A percentile compares a stretch with the other conserved stretches of the same genome.
Evolutionary conservation across 2,797 vertebrate species (phyloP).

Genomic region (Lemur catta): DNA sequence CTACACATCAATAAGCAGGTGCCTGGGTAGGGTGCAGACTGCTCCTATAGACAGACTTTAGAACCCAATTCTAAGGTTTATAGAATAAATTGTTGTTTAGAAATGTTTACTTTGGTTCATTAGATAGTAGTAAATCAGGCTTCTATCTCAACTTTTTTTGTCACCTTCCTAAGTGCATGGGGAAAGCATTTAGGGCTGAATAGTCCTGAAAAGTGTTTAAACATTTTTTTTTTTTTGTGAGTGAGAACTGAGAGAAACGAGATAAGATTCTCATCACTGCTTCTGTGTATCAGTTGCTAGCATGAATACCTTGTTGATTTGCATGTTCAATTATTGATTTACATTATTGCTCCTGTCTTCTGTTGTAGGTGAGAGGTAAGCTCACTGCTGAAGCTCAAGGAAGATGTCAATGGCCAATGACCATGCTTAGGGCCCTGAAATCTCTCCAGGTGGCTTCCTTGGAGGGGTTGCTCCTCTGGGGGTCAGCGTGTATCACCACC

Average conservation of each 20-base stretch:
- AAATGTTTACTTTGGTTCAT: neutral
- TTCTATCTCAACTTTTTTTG: neutral
- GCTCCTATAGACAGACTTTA: fast-evolving
- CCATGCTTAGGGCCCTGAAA: neutral
- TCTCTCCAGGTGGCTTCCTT: neutral
- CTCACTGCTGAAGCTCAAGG: neutral
- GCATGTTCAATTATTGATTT: neutral
- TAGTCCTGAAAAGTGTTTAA: neutral
- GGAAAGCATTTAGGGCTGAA: neutral
- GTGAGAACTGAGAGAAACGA: neutral
- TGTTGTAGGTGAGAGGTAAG: neutral
- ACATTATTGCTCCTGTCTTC: neutral
- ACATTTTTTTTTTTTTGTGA: neutral
- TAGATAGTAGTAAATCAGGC: neutral
- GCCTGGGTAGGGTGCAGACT: neutral
- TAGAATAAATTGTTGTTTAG: neutral
- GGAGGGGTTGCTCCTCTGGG: neutral
- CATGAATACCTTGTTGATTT: neutral
- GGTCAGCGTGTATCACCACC: fast-evolving
- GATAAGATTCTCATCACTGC: neutral
- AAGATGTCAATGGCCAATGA: neutral
- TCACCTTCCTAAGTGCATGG: neutral
- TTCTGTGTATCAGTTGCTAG: neutral
- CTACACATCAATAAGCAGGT: neutral
- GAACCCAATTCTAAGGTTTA: neutral